phyloP scores from a whole-genome alignment of 2,797 vertebrate genomes.

The Taenioides sp. region DNA sequence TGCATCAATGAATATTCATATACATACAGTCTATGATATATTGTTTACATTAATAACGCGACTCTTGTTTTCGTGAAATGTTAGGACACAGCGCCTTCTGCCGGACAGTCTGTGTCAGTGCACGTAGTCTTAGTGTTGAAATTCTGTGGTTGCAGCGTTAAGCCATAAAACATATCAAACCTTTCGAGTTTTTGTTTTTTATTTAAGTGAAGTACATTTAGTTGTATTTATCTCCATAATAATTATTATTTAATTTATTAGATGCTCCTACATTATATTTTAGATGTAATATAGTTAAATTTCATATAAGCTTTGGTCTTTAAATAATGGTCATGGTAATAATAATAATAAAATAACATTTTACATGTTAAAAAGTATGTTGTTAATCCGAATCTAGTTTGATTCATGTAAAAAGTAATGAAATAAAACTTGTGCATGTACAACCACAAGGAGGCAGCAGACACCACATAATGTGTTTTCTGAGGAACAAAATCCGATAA shows the following conservation, averaged over 20 bases:
- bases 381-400: neutral
- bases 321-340: neutral
- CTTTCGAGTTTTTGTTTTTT: neutral
- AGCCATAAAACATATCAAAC: neutral
- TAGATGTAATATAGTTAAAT: neutral
- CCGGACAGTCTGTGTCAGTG: conserved; percentile 71
- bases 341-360: neutral
- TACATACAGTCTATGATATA: neutral
- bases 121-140: neutral
- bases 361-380: neutral
- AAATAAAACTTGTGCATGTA: too few species aligned
- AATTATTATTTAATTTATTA: neutral
- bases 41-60: neutral
- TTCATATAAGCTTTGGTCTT: neutral
- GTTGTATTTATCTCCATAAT: neutral
- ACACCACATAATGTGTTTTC: conserved; percentile 47
- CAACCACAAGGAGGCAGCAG: conserved; percentile 78
- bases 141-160: neutral
- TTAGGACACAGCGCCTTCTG: conserved; percentile 81
- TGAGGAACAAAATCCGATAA: neutral
- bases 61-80: neutral
- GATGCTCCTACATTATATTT: neutral
- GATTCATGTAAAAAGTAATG: neutral
- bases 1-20: neutral
- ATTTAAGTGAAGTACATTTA: neutral